Percentiles rank a stretch among this genome's conserved stretches.
Conservation (phyloP, 2,797 vertebrate genomes). For the Hippoglossus hippoglossus region DNA sequence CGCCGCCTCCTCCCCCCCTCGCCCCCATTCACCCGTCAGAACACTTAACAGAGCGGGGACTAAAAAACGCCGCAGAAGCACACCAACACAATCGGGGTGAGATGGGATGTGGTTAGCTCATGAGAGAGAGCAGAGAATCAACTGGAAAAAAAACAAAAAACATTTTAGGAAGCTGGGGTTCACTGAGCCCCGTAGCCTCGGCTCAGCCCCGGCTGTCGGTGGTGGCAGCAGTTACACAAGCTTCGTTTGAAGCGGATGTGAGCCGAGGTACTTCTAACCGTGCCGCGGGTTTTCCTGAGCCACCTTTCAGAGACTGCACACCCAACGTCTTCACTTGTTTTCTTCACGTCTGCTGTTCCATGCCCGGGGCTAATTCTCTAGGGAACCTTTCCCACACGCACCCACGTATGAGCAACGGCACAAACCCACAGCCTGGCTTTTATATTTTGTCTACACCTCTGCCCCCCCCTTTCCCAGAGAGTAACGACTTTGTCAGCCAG, state of each 20-base stretch:
- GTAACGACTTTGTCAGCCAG: slow-evolving; percentile 50
- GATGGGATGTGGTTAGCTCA: slow-evolving; percentile 10
- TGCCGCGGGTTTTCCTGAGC: slow-evolving; percentile 32
- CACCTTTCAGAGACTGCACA: slow-evolving; percentile 41
- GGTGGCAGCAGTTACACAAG: slow-evolving; percentile 37
- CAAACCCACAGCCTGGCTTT: slow-evolving; percentile 51
- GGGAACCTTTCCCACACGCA: slow-evolving; percentile 55
- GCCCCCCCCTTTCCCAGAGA: slow-evolving; percentile 42
- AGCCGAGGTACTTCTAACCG: slow-evolving; percentile 41
- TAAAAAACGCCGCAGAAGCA: slow-evolving; percentile 1
- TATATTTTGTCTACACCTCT: slow-evolving; percentile 70
- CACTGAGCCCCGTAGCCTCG: slow-evolving; percentile 15
- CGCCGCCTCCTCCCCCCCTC: background rate
- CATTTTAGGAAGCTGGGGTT: slow-evolving; percentile 23
- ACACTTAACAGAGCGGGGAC: slow-evolving; percentile 27
- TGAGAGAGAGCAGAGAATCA: slow-evolving; percentile 31
- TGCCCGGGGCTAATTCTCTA: slow-evolving; percentile 69
- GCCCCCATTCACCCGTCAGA: slow-evolving; percentile 8
- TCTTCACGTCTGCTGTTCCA: slow-evolving; percentile 48
- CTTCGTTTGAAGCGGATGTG: slow-evolving; percentile 42
- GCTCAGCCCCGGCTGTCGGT: slow-evolving; percentile 19
- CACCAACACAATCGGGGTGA: slow-evolving; percentile 5
- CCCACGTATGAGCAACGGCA: slow-evolving; percentile 15
- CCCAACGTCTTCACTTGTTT: slow-evolving; percentile 54
- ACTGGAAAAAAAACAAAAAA: slow-evolving; percentile 20